A percentile compares a stretch with the other conserved stretches of the same genome.
These are phyloP conservation scores for Lamellibrachia satsuma DNA, from an alignment of 2,888 invertebrate species.

Conservation along the genomic window DNA sequence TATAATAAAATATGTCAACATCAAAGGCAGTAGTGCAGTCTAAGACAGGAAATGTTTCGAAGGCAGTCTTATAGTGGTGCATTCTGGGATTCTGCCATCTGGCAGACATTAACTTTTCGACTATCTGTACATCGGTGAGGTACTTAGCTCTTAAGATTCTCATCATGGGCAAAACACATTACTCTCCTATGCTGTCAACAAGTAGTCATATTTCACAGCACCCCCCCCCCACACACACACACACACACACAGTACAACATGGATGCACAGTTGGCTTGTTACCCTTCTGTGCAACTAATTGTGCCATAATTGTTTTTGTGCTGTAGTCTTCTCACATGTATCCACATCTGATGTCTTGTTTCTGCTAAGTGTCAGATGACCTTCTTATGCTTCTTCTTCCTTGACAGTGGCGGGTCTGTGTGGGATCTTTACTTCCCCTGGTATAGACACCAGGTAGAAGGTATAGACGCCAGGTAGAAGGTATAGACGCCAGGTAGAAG, in stretches of 20 bases:
- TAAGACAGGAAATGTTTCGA: background rate
- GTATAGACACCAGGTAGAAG: no score
- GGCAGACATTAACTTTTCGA: background rate
- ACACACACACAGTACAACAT: no score
- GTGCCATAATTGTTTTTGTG: background rate
- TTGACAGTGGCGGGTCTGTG: background rate
- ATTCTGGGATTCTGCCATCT: background rate
- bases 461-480: no score
- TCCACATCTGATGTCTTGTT: background rate
- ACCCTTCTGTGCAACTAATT: background rate
- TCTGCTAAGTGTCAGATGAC: background rate
- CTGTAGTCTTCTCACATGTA: background rate
- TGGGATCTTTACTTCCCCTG: background rate
- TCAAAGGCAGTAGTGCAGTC: background rate
- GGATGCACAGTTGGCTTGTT: background rate
- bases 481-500: no score
- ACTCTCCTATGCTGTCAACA: background rate
- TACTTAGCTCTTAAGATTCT: background rate
- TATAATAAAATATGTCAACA: background rate
- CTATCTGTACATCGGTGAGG: background rate
- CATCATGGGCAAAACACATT: background rate
- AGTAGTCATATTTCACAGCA: background rate
- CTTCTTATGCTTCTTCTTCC: background rate
- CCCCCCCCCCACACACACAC: no score
- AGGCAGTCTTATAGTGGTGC: background rate